Base-by-base conservation (phyloP, 2,888 invertebrate species). In the Punctoribates punctum region DNA sequence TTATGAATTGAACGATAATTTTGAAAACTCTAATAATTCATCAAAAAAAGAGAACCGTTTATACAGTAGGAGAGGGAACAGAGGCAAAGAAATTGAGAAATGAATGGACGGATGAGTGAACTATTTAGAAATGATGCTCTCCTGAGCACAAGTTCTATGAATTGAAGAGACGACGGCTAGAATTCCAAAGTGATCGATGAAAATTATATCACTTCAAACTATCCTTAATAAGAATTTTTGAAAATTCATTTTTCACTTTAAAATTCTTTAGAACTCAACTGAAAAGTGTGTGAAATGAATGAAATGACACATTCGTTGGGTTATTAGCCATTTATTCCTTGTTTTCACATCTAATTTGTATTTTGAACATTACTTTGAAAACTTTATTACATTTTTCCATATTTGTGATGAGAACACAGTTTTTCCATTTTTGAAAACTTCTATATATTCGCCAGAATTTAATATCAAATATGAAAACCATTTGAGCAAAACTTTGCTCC, bases 61-160 rank as follows among this genome's bases (percentile, higher is more conserved):
- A 65, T 65, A 65, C 29, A 48, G 62, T 15, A 23, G n/a, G 57
- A 11, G 62, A 34, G 34, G 62, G 62, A 65, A 65, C n/a, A 2
- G 48, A 13, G 11, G 15, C 2, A 17, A 48, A 48, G 48, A n/a
- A n/a, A 48, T 48, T 15, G 48, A 17, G 15, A n/a, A n/a, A 48
- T 48, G 62, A 29, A 65, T 65, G 62, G 62, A 65, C 29, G 62
- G 62, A 29, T 65, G 62, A 65, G 62, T 65, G 34, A 65, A 65
- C 62, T 65, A 65, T 65, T 65, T 65, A 65, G 62, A 65, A 34
- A 17, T 65, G 62, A 65, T 65, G 62, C 62, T 65, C 62, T 65
- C 62, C 13, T 34, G 62, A 65, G 29, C 62, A 65, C 34, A 13
- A 65, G 34, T 34, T 17, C 4, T 23, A 57, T 23, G n/a, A 17